A percentile compares a stretch with the other conserved stretches of the same genome.
phyloP scores from a whole-genome alignment of 2,888 invertebrate genomes.

The Lepidonotus clava region DNA sequence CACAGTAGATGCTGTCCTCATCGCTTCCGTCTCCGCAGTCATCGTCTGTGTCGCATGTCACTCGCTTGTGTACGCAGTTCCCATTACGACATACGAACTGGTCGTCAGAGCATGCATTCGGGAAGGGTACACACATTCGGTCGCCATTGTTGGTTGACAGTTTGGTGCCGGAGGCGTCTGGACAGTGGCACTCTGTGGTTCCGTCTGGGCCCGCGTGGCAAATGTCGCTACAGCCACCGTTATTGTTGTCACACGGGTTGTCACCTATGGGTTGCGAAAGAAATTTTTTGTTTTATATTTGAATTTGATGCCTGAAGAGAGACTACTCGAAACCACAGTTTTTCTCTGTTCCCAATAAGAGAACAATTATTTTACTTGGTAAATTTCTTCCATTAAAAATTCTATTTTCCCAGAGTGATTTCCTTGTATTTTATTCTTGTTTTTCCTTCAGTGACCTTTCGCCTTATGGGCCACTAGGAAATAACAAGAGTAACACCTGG shows the following conservation, averaged over 20 bases:
- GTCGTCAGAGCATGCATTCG: slow-evolving; percentile 71
- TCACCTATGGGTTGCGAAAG: too few relatives aligned
- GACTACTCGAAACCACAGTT: too few relatives aligned
- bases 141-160: slow-evolving; percentile 81
- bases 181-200: slow-evolving; percentile 88
- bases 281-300: too few relatives aligned
- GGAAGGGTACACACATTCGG: slow-evolving; percentile 94
- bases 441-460: too few relatives aligned
- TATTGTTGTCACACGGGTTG: slow-evolving; percentile 87
- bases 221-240: slow-evolving; percentile 96
- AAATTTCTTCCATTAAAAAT: too few relatives aligned
- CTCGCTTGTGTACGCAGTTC: slow-evolving; percentile 94
- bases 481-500: too few relatives aligned
- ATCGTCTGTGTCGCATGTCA: slow-evolving; percentile 94
- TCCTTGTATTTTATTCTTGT: too few relatives aligned
- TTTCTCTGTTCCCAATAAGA: too few relatives aligned
- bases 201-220: slow-evolving; percentile 94
- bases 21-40: slow-evolving; percentile 77
- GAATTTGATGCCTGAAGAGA: too few relatives aligned
- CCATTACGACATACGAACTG: slow-evolving; percentile 95
- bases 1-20: slow-evolving; percentile 75
- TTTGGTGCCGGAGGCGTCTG: slow-evolving; percentile 90
- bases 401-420: too few relatives aligned
- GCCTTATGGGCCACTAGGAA: too few relatives aligned
- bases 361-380: too few relatives aligned